Base-by-base conservation (phyloP, 2,113 vertebrate species). In the Burhinus bistriatus region DNA sequence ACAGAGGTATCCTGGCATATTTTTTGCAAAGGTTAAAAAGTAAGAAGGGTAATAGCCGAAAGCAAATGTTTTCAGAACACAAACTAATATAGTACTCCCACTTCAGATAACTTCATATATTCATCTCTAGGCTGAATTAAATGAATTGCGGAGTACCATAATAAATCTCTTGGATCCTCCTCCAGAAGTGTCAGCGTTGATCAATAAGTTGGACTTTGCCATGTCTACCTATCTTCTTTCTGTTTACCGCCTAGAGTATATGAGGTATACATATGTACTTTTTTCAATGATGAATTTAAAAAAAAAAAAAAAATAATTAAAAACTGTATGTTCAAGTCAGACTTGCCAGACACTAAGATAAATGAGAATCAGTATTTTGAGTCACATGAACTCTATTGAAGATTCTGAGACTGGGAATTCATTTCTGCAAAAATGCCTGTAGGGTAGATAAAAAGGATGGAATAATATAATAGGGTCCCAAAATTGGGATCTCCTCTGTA, bases 211-310 rank as follows among this genome's bases (percentile, higher is more conserved):
- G 36, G 99, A 99, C 96, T 99, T 99, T 27, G 99, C 99, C 92
- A 99, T 99, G 99, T 99, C 99, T 54, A 99, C 99, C 6, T 99
- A 99, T 82, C 98, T 99, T 66, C 98, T 99, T 19, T 99, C 99
- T 17, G 99, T 99, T 59, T 99, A 99, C 92, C 98, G 99, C 55
- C 98, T 99, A 13, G 99, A 99, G 69, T 99, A 99, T 86, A 99
- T 99, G 99, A 99, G 99, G 99, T 99, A 92, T 57, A 1, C 13
- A 38, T 17, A 17, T 26, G 6, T 30, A 58, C 10, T 36, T 87
- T 77, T 38, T 40, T 49, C 51, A 26, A 45, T 62, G 16, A 58
- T 54, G 4, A 30, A 18, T 78, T 77, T 5, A 34, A 44, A 45
- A 45, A 36, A 68, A 45, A 42, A 44, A 18, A 15, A 30, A 23